Conservation (phyloP, 2,113 vertebrate genomes). For the Catharus fuscescens region DNA sequence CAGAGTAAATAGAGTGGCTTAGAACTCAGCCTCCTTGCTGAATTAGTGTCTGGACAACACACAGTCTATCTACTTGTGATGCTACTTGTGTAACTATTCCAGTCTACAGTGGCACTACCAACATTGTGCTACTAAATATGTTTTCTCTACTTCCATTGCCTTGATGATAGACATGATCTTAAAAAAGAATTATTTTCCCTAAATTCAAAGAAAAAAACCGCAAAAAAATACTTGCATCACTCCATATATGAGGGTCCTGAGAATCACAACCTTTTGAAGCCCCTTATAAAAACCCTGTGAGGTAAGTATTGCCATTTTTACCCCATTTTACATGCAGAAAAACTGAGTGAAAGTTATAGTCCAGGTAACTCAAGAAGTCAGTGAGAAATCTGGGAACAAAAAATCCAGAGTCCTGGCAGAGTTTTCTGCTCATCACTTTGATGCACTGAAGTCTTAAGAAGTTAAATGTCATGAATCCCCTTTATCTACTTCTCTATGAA, state of each 20-base stretch:
- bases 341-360: neutral
- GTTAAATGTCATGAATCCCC: neutral
- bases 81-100: neutral
- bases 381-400: neutral
- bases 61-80: neutral
- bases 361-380: neutral
- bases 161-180: neutral
- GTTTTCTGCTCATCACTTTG: neutral
- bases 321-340: neutral
- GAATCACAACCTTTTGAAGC: neutral
- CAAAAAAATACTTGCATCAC: neutral
- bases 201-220: neutral
- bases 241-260: neutral
- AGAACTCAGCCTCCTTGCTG: neutral
- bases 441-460: neutral
- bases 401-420: neutral
- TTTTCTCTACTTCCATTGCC: neutral
- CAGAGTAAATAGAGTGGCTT: neutral
- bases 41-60: neutral
- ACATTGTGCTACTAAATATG: neutral
- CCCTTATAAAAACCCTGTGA: neutral
- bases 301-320: neutral
- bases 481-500: neutral
- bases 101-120: neutral
- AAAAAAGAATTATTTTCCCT: neutral